Evolutionary conservation across 2,797 vertebrate species (phyloP).

Genomic region (Phataginus tricuspis): DNA sequence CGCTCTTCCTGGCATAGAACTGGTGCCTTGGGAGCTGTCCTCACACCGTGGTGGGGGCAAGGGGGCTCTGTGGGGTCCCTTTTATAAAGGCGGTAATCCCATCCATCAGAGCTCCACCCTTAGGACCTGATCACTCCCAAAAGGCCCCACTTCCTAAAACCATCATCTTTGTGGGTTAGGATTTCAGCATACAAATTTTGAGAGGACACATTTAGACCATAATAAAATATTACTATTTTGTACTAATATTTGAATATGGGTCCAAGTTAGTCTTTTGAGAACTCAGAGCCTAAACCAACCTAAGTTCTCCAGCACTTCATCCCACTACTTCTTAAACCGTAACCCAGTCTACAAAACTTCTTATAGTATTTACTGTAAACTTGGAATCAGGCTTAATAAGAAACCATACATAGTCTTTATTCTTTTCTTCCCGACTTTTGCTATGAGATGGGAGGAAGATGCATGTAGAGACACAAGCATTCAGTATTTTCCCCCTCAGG

Average conservation of each 20-base stretch:
- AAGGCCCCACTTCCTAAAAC: background rate
- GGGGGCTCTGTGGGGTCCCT: background rate
- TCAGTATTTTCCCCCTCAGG: background rate
- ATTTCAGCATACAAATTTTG: background rate
- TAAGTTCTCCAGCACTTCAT: background rate
- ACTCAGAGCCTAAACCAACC: background rate
- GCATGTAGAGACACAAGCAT: background rate
- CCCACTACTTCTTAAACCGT: background rate
- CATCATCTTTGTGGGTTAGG: background rate
- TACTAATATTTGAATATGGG: background rate
- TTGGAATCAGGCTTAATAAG: background rate
- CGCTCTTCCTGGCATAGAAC: background rate
- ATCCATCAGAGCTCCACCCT: background rate
- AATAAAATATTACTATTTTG: background rate
- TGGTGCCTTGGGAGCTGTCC: no score
- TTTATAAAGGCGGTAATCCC: background rate
- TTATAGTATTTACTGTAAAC: background rate
- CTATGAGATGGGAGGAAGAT: background rate
- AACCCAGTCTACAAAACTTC: background rate
- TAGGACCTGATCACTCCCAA: background rate
- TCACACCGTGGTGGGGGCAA: background rate
- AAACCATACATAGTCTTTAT: background rate
- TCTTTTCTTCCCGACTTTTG: background rate
- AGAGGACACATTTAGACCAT: background rate
- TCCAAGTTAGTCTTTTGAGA: background rate